Percentiles rank a stretch among this genome's conserved stretches.
phyloP scores from a whole-genome alignment of 35 echinoderm and acorn worm genomes.

The Ptychodera flava region DNA sequence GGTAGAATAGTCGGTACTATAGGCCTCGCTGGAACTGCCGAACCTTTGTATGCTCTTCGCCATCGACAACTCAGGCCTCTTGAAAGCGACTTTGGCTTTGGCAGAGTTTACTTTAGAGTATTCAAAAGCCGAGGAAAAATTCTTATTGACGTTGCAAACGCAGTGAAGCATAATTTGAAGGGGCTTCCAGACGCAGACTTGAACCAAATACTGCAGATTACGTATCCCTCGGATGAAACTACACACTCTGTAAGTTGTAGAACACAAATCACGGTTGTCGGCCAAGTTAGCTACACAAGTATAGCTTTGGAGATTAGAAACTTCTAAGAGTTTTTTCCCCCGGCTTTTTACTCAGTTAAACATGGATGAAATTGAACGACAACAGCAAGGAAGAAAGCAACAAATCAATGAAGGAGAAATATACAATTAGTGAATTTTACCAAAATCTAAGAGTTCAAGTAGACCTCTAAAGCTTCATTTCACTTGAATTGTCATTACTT shows the following conservation, averaged over 20 bases:
- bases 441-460: no score
- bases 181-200: neutral
- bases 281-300: neutral
- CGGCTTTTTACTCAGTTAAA: no score
- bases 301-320: no score
- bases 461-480: no score
- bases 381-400: no score
- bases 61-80: neutral
- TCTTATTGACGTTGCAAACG: neutral
- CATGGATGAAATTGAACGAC: no score
- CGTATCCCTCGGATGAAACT: neutral
- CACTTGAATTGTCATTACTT: no score
- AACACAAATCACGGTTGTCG: neutral
- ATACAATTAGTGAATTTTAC: no score
- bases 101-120: neutral
- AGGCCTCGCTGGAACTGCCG: neutral
- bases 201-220: neutral
- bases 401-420: no score
- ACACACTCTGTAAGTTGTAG: neutral
- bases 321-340: no score
- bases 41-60: neutral
- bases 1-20: neutral
- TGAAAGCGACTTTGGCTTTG: neutral
- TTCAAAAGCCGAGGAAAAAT: neutral
- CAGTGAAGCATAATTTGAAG: neutral